Conservation (phyloP, 2,888 invertebrate genomes). For the Elmis aenea region DNA sequence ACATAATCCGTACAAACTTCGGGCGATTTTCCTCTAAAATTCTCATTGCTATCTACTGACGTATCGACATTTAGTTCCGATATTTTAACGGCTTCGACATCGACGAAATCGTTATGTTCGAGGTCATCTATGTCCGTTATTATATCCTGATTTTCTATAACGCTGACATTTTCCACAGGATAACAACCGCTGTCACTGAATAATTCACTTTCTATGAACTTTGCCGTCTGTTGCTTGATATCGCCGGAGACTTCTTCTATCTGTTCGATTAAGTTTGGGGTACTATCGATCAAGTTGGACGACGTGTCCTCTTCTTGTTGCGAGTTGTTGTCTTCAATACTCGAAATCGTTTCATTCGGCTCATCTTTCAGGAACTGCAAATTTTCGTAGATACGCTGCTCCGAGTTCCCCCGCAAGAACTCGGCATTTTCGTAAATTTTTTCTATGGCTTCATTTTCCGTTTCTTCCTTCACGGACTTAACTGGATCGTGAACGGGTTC, state of each 20-base stretch:
- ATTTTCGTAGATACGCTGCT: constrained; percentile 1
- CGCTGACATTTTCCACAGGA: too few relatives aligned
- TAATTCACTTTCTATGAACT: constrained; percentile 20
- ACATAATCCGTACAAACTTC: constrained; percentile 13
- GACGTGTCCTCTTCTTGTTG: not conserved
- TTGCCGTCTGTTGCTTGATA: constrained; percentile 12
- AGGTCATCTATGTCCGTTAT: too few relatives aligned
- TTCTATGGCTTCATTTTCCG: constrained; percentile 14
- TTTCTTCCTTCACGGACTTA: constrained; percentile 10
- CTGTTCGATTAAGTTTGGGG: constrained; percentile 16
- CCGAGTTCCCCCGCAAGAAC: constrained; percentile 13
- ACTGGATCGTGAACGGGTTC: constrained; percentile 4
- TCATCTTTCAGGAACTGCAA: not conserved
- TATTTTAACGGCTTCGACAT: too few relatives aligned
- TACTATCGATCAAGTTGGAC: constrained; percentile 1
- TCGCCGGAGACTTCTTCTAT: constrained; percentile 3
- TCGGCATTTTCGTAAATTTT: constrained; percentile 29
- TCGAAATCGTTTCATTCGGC: too few relatives aligned
- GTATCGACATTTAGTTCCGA: constrained; percentile 2
- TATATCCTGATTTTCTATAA: too few relatives aligned
- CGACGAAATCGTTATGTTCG: constrained; percentile 13
- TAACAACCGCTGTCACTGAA: too few relatives aligned
- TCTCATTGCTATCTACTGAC: constrained; percentile 2
- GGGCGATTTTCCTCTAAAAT: constrained; percentile 5
- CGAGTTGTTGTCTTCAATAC: constrained; percentile 2